Evolutionary conservation across 1,140 invertebrate species (phyloP).

Genomic region (Drosophila mauritiana): DNA sequence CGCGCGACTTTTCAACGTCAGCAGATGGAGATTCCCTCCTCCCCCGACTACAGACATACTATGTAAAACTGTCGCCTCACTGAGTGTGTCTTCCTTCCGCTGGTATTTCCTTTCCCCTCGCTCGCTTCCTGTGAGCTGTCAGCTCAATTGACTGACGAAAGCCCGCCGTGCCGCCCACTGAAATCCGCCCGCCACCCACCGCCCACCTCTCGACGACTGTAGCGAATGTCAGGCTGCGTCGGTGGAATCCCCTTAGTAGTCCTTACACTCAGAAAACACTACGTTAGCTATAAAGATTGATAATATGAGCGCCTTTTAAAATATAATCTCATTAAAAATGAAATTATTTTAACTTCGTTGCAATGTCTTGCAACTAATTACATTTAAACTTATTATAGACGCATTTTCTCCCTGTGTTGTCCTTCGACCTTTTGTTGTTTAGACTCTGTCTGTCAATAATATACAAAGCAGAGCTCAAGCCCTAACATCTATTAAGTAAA

Average conservation of each 20-base stretch:
- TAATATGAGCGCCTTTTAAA: too few species aligned
- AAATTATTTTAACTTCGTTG: too few species aligned
- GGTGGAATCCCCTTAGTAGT: conserved; percentile 21
- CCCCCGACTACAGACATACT: neutral
- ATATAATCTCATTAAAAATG: too few species aligned
- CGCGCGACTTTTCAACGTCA: conserved; percentile 66
- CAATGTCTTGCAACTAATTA: too few species aligned
- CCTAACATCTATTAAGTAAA: conserved; percentile 60
- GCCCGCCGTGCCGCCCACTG: conserved; percentile 13
- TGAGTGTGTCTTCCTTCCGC: conserved; percentile 51
- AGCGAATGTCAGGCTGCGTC: conserved; percentile 61
- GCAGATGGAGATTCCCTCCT: conserved; percentile 14
- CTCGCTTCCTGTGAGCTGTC: conserved; percentile 42
- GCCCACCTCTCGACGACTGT: conserved; percentile 26
- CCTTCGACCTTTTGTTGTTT: conserved; percentile 26
- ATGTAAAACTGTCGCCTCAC: conserved; percentile 37
- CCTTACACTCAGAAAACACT: conserved; percentile 17
- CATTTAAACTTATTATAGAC: neutral
- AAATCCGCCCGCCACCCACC: neutral
- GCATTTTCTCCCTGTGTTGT: conserved; percentile 11
- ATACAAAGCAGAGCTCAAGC: conserved; percentile 50
- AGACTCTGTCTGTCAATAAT: conserved; percentile 55
- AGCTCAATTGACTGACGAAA: conserved; percentile 44
- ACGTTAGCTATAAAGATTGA: too few species aligned
- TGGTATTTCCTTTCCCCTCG: conserved; percentile 32